These are phyloP conservation scores for Xylocopa sonorina DNA, from an alignment of 1,140 invertebrate genomes.

Conservation along the genomic window DNA sequence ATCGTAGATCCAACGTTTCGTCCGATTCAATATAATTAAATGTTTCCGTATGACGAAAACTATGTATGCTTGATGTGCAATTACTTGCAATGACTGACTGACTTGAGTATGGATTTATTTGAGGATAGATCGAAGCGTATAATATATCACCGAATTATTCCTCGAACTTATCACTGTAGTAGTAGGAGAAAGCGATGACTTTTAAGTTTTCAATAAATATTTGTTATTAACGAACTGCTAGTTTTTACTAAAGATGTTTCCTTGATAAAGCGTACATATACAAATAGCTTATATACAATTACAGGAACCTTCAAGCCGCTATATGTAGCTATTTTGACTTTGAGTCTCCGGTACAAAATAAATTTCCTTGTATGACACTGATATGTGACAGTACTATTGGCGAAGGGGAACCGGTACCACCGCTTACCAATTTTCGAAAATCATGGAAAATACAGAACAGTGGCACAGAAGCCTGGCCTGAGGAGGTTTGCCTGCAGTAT, in stretches of 20 bases:
- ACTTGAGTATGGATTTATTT: background rate
- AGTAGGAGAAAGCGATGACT: background rate
- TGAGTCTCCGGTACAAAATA: constrained; percentile 82
- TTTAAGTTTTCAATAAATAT: too few relatives aligned
- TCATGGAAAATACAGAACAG: constrained; percentile 92
- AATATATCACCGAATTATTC: background rate
- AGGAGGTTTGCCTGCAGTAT: constrained; percentile 88
- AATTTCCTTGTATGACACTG: constrained; percentile 90
- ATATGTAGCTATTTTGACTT: constrained; percentile 97
- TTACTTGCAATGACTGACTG: background rate
- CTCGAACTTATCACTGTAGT: background rate
- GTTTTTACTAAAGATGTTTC: too few relatives aligned
- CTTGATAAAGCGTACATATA: background rate
- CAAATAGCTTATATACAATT: constrained; percentile 49
- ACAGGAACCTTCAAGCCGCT: constrained; percentile 97
- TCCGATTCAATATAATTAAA: background rate
- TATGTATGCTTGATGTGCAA: too few relatives aligned
- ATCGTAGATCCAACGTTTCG: background rate
- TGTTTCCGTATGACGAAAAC: background rate
- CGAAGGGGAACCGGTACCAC: constrained; percentile 88
- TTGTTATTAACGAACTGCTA: too few relatives aligned
- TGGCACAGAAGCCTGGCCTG: constrained; percentile 90
- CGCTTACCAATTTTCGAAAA: constrained; percentile 89
- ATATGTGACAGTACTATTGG: constrained; percentile 90
- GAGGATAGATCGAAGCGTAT: too few relatives aligned